Conservation (phyloP, 2,888 invertebrate species). For the Lithosia quadra region DNA sequence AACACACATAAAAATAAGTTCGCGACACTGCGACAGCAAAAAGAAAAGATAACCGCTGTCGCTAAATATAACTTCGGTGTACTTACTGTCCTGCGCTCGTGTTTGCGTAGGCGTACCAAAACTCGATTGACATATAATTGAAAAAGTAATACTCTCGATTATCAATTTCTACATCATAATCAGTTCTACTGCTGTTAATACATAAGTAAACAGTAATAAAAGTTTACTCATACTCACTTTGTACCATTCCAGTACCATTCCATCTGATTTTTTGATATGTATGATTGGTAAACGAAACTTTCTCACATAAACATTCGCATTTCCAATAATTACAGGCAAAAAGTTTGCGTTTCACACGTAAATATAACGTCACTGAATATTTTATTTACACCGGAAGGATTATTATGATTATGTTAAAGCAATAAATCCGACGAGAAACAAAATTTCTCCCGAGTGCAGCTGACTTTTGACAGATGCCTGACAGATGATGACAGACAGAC, state of each 20-base stretch:
- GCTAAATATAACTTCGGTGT: slow-evolving; percentile 41
- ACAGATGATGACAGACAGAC: slow-evolving; percentile 10
- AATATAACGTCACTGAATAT: slow-evolving; percentile 34
- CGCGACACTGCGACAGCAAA: slow-evolving; percentile 11
- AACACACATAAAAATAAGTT: slow-evolving; percentile 8
- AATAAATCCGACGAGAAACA: slow-evolving; percentile 29
- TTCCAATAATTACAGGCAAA: slow-evolving; percentile 23
- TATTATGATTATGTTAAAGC: slow-evolving; percentile 36
- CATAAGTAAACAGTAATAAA: slow-evolving; percentile 35
- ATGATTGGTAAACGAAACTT: slow-evolving; percentile 33
- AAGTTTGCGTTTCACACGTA: slow-evolving; percentile 16
- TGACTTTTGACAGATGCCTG: slow-evolving; percentile 49
- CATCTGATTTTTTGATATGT: slow-evolving; percentile 67
- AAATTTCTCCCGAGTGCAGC: slow-evolving; percentile 39
- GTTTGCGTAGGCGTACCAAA: slow-evolving; percentile 47
- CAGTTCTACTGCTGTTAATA: slow-evolving; percentile 21
- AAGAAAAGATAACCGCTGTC: slow-evolving; percentile 5
- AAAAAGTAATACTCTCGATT: neutral
- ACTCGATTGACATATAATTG: slow-evolving; percentile 8
- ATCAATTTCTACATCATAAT: neutral
- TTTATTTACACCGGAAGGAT: slow-evolving; percentile 34
- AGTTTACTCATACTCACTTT: slow-evolving; percentile 63
- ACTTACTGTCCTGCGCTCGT: slow-evolving; percentile 33
- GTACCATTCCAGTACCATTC: slow-evolving; percentile 69
- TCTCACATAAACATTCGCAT: slow-evolving; percentile 39